Evolutionary conservation across 2,113 vertebrate species (phyloP).

Genomic region (Alaudala cheleensis): DNA sequence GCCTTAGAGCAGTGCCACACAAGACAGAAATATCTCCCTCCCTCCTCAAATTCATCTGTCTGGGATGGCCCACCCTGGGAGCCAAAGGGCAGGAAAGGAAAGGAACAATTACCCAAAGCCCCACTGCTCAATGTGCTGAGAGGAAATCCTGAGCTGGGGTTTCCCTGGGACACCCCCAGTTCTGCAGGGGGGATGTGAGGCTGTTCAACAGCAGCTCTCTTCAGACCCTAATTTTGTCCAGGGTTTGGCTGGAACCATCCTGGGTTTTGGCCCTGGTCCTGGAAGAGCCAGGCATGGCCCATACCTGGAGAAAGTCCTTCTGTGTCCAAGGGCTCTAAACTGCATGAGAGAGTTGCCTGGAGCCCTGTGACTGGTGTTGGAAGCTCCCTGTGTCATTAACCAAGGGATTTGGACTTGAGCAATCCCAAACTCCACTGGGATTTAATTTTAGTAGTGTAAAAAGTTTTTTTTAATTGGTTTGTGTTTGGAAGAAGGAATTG

Average conservation of each 20-base stretch:
- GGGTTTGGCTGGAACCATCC: background rate
- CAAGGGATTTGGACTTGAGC: background rate
- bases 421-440: background rate
- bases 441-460: no score
- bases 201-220: background rate
- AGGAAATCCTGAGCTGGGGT: background rate
- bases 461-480: no score
- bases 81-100: background rate
- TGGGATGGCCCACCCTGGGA: background rate
- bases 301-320: background rate
- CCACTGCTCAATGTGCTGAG: background rate
- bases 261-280: background rate
- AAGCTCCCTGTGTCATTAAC: background rate
- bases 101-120: background rate
- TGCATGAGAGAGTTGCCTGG: fast-evolving
- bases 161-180: background rate
- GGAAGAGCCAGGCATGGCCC: background rate
- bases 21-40: background rate
- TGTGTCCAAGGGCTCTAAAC: background rate
- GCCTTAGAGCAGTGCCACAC: background rate
- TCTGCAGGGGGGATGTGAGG: background rate
- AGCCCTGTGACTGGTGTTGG: background rate
- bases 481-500: no score
- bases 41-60: background rate
- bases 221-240: background rate